Base-by-base conservation (phyloP, 35 echinoderm and acorn worm species). In the Ophioderma brevispina region DNA sequence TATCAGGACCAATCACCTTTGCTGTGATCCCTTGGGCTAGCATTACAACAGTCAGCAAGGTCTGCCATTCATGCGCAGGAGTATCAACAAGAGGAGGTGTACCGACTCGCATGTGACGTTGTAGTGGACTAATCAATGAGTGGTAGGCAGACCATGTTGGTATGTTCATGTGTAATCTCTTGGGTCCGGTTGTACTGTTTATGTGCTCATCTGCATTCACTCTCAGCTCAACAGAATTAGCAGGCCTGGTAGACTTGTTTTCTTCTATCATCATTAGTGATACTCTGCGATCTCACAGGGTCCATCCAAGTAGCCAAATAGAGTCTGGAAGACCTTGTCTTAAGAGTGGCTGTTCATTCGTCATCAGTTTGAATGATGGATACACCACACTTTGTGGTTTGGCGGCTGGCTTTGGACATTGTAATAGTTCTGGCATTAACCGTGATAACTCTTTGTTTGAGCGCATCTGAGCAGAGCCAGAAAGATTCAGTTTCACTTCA, bases 121-220 rank as follows among this genome's bases (percentile, higher is more conserved):
- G 21, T 35, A 31, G 1, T 33, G 23, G 76, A 33, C 17, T 43
- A 25, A 81, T 81, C 18, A 35, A 36, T 6, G 87, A 89, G 76
- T 89, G 80, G 43, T 80, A 89, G 21, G 87, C 87, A 50, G 87
- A 39, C 87, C 87, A 89, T 1, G 87, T 89, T 50, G 87, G 87
- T 23, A 89, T 89, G 19, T 1, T 39, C 14, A 30, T 1, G 25
- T 79, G 23, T 87, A 31, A 33, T 35, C 19, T 37, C 0, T 18
- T 37, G 18, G 23, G n/a, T n/a, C n/a, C n/a, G n/a, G n/a, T n/a
- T n/a, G n/a, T 35, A 32, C 19, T 25, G 35, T 30, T 15, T 75
- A 52, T 52, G 8, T 52, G 8, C 8, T 21, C 46, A 52, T 52
- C 46, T 52, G 8, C 46, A 11, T 8, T 52, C 46, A 52, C 46